Evolutionary conservation across 2,113 vertebrate genomes (phyloP).

Genomic region (Riparia riparia): DNA sequence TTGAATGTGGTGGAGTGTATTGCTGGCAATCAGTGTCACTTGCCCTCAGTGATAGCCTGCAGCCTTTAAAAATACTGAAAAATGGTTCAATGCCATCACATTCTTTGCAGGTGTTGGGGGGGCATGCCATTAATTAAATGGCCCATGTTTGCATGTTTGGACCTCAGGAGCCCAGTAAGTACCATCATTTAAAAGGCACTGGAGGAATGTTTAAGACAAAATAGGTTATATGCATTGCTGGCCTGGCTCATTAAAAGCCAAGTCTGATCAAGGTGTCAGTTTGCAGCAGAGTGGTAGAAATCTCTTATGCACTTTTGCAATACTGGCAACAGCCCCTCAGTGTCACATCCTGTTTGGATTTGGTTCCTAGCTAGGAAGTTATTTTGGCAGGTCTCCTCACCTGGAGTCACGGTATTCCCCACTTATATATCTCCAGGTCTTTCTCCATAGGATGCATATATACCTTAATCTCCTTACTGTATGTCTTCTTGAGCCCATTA

Average conservation of each 20-base stretch:
- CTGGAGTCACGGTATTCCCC: not conserved
- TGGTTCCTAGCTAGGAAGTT: not conserved
- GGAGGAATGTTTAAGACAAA: not conserved
- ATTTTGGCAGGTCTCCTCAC: not conserved
- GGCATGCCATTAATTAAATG: not conserved
- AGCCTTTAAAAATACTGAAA: conserved; percentile 52
- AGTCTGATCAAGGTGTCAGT: not conserved
- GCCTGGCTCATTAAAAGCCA: not conserved
- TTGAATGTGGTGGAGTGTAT: conserved; percentile 45
- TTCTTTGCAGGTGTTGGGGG: not conserved
- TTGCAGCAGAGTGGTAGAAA: not conserved
- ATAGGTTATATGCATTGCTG: not conserved
- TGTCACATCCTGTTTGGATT: not conserved
- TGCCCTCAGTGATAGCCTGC: conserved; percentile 50
- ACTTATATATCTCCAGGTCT: not conserved
- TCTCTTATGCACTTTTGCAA: not conserved
- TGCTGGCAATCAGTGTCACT: conserved; percentile 71
- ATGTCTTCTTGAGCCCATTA: not conserved
- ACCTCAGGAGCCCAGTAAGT: not conserved
- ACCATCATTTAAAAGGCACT: not conserved
- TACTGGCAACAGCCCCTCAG: not conserved
- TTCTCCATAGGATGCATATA: not conserved
- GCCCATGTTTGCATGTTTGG: not conserved
- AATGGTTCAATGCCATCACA: not conserved
- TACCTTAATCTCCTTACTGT: not conserved